These are phyloP conservation scores for Gymnoscopelus microlampas DNA, from an alignment of 2,797 vertebrate species.

Conservation along the genomic window DNA sequence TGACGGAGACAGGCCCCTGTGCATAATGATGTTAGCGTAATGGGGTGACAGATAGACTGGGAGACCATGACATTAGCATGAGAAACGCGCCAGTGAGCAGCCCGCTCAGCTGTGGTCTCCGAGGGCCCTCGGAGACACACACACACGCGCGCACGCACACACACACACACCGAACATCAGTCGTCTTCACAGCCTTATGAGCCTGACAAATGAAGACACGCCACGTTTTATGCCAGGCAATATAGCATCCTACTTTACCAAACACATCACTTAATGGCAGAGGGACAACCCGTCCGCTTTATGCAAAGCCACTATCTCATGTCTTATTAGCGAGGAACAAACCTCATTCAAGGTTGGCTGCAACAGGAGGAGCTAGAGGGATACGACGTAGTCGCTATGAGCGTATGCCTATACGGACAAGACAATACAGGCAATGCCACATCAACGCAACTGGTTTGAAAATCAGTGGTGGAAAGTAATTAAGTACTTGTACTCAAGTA, in stretches of 20 bases:
- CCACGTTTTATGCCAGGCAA: conserved; percentile 70
- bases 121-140: conserved; percentile 66
- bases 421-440: conserved; percentile 1
- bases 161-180: conserved; percentile 63
- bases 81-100: conserved; percentile 85
- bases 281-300: conserved; percentile 49
- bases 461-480: too few relatives aligned
- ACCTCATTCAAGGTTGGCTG: conserved; percentile 52
- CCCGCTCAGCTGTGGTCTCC: conserved; percentile 80
- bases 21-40: conserved; percentile 87
- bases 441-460: conserved; percentile 37
- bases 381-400: conserved; percentile 29
- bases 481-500: too few relatives aligned
- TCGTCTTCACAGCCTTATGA: conserved; percentile 67
- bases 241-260: conserved; percentile 75
- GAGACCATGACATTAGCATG: conserved; percentile 85
- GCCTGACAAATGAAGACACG: conserved; percentile 81
- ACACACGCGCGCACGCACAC: conserved; percentile 50
- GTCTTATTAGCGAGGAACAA: conserved; percentile 67
- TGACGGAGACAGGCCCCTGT: conserved; percentile 75
- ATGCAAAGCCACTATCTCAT: conserved; percentile 53
- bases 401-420: background rate
- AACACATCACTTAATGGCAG: conserved; percentile 73
- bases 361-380: conserved; percentile 22
- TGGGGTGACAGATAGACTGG: conserved; percentile 84